A percentile compares a stretch with the other conserved stretches of the same genome.
phyloP scores from a whole-genome alignment of 2,888 invertebrate species.

The Polydesmus complanatus region DNA sequence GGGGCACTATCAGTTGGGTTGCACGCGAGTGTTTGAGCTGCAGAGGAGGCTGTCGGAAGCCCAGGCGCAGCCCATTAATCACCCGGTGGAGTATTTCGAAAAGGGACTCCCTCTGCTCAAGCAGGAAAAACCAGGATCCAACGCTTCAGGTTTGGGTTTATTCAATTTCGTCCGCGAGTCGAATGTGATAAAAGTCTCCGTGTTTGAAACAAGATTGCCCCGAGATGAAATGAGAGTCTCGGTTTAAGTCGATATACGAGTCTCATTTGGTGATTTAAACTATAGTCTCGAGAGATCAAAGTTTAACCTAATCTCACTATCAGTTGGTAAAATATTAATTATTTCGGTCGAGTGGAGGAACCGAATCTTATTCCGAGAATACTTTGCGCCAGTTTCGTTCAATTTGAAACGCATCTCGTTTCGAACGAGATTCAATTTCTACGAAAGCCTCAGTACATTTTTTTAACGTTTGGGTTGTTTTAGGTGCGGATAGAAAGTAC shows the following conservation, averaged over 20 bases:
- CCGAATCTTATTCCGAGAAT: no score
- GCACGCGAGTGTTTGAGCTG: constrained; percentile 60
- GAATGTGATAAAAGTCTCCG: neutral
- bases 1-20: constrained; percentile 77
- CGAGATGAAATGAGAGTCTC: no score
- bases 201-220: no score
- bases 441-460: no score
- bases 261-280: no score
- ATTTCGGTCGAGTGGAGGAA: no score
- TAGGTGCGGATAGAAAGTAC: no score
- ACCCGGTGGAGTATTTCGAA: constrained; percentile 85
- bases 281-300: no score
- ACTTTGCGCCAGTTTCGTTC: neutral
- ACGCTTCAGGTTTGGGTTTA: neutral
- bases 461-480: no score
- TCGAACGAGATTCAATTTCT: neutral
- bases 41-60: constrained; percentile 25
- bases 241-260: no score
- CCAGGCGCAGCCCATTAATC: constrained; percentile 54
- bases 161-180: neutral
- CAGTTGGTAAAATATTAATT: no score
- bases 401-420: neutral
- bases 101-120: constrained; percentile 34
- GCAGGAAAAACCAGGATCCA: neutral
- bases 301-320: no score